These are phyloP conservation scores for Macrotrachela quadricornifera DNA, from an alignment of 1,140 invertebrate species.

Conservation along the genomic window DNA sequence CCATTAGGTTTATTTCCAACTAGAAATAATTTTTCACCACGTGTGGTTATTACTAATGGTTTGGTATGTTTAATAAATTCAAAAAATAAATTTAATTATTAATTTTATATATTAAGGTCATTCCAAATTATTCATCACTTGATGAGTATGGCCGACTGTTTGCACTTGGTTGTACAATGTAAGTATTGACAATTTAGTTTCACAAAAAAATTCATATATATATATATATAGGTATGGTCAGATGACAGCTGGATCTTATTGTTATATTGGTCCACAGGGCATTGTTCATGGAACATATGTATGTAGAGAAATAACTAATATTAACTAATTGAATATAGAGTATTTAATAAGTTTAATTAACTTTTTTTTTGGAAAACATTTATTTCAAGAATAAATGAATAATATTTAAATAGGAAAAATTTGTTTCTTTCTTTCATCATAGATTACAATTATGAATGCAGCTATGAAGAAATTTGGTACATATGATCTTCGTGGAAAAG, in stretches of 20 bases:
- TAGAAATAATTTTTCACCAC: slow-evolving; percentile 26
- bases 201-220: background rate
- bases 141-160: slow-evolving; percentile 38
- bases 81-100: background rate
- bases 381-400: too few species aligned
- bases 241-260: slow-evolving; percentile 44
- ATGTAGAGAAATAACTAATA: slow-evolving; percentile 17
- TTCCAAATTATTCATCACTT: slow-evolving; percentile 43
- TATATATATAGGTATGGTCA: slow-evolving; percentile 33
- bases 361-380: too few species aligned
- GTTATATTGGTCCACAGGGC: slow-evolving; percentile 49
- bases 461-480: slow-evolving; percentile 38
- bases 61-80: slow-evolving; percentile 31
- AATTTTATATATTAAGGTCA: slow-evolving; percentile 26
- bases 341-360: too few species aligned
- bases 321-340: too few species aligned
- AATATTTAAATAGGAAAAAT: slow-evolving; percentile 10
- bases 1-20: slow-evolving; percentile 44
- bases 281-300: slow-evolving; percentile 49
- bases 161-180: slow-evolving; percentile 43
- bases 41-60: slow-evolving; percentile 46
- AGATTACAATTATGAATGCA: slow-evolving; percentile 45
- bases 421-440: too few species aligned
- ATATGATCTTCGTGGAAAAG: slow-evolving; percentile 36
- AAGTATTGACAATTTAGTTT: slow-evolving; percentile 12